Evolutionary conservation across 2,797 vertebrate genomes (phyloP).

Genomic region (Pseudochromis fuscus): DNA sequence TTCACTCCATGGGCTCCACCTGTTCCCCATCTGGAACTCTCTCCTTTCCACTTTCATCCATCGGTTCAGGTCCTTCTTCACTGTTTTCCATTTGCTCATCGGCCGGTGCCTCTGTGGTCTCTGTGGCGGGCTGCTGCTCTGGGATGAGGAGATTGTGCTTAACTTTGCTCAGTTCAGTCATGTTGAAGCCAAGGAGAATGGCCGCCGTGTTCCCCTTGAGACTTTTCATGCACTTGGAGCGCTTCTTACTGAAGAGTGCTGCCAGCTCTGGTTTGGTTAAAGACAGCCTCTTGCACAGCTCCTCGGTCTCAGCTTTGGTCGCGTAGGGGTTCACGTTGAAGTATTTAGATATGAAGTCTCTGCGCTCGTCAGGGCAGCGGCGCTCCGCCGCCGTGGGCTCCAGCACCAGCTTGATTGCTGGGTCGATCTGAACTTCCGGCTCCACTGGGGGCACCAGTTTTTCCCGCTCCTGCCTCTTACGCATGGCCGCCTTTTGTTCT

Average conservation of each 20-base stretch:
- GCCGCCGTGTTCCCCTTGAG: slow-evolving; percentile 85
- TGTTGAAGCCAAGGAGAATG: slow-evolving; percentile 94
- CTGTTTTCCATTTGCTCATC: slow-evolving; percentile 26
- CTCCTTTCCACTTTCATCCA: slow-evolving; percentile 57
- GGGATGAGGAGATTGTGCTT: slow-evolving; percentile 86
- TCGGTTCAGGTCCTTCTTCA: slow-evolving; percentile 34
- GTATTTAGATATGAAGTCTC: slow-evolving; percentile 91
- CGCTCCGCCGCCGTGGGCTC: slow-evolving; percentile 85
- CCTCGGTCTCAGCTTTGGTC: slow-evolving; percentile 88
- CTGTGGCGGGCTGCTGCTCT: slow-evolving; percentile 61
- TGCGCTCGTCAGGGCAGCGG: slow-evolving; percentile 86
- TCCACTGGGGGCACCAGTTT: slow-evolving; percentile 24
- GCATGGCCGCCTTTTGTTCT: slow-evolving; percentile 84
- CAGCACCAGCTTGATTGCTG: slow-evolving; percentile 82
- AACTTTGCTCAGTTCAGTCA: slow-evolving; percentile 90
- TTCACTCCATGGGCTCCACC: slow-evolving; percentile 56
- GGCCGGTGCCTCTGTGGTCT: slow-evolving; percentile 55
- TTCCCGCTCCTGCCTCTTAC: slow-evolving; percentile 85
- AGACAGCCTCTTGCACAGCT: slow-evolving; percentile 87
- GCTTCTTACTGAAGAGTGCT: slow-evolving; percentile 89
- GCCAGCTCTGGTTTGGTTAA: slow-evolving; percentile 89
- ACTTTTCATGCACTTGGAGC: slow-evolving; percentile 90
- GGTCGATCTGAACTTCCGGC: slow-evolving; percentile 65
- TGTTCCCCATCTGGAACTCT: slow-evolving; percentile 17
- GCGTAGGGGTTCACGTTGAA: slow-evolving; percentile 93